phyloP scores from a whole-genome alignment of 2,113 vertebrate genomes.

The Thamnaconus septentrionalis region DNA sequence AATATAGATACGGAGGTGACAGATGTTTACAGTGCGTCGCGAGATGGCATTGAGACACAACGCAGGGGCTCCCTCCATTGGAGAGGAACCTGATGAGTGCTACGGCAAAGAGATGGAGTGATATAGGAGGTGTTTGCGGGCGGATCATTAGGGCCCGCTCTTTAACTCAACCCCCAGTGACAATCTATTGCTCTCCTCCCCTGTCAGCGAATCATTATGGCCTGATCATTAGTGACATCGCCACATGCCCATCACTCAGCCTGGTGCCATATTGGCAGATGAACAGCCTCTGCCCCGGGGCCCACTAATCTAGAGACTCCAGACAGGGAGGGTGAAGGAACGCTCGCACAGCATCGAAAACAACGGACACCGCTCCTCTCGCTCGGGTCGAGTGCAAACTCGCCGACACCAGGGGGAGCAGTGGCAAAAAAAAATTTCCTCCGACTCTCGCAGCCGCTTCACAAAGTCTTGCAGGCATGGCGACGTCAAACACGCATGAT shows the following conservation, averaged over 20 bases:
- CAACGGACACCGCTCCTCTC: slow-evolving; percentile 23
- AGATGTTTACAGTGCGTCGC: slow-evolving; percentile 68
- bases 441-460: no score
- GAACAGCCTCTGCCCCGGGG: slow-evolving; percentile 66
- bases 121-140: slow-evolving; percentile 70
- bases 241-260: slow-evolving; percentile 76
- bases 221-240: slow-evolving; percentile 79
- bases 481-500: no score
- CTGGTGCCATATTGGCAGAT: slow-evolving; percentile 73
- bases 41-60: slow-evolving; percentile 71
- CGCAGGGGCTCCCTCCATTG: slow-evolving; percentile 57
- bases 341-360: slow-evolving; percentile 39
- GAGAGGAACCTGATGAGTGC: slow-evolving; percentile 64
- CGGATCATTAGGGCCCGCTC: slow-evolving; percentile 70
- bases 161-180: slow-evolving; percentile 74
- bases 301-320: slow-evolving; percentile 71
- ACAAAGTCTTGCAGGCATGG: no score
- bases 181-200: slow-evolving; percentile 75
- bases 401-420: no score
- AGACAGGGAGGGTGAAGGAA: slow-evolving; percentile 71
- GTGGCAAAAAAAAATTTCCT: no score
- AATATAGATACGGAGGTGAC: slow-evolving; percentile 73
- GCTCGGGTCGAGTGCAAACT: slow-evolving; percentile 2
- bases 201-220: slow-evolving; percentile 79
- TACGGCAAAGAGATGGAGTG: slow-evolving; percentile 60